These are phyloP conservation scores for Capreolus pygargus DNA, from an alignment of 2,113 vertebrate genomes.

Conservation along the genomic window DNA sequence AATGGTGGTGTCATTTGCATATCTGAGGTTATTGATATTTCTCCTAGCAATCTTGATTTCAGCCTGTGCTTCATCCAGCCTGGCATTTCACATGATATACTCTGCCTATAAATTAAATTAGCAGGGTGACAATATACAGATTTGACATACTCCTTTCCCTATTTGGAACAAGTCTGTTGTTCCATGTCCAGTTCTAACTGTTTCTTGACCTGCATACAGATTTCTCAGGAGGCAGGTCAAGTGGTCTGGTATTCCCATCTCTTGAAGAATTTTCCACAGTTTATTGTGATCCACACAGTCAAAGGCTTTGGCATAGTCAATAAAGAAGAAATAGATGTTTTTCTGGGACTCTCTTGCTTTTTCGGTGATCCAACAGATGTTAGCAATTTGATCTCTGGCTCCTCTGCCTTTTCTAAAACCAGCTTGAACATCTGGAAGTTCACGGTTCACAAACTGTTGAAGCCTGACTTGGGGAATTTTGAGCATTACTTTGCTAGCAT, in stretches of 20 bases:
- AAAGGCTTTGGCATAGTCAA: neutral
- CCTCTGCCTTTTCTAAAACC: neutral
- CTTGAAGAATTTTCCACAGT: neutral
- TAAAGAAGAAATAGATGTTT: neutral
- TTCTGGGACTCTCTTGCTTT: neutral
- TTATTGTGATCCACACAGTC: neutral
- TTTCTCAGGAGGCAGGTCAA: neutral
- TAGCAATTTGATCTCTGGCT: neutral
- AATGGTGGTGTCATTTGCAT: neutral
- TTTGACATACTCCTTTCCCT: neutral
- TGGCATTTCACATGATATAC: neutral
- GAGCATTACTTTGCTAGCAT: neutral
- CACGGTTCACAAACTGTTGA: rapidly evolving
- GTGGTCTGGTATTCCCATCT: neutral
- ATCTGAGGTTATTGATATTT: neutral
- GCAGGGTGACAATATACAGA: neutral
- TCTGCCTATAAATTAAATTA: neutral
- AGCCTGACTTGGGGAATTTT: neutral
- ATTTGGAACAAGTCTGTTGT: neutral
- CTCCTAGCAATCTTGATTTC: neutral
- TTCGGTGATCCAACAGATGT: rapidly evolving
- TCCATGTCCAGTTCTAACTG: neutral
- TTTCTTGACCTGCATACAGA: neutral
- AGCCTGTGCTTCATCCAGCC: neutral
- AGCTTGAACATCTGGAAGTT: neutral